These are phyloP conservation scores for Syngnathus typhle DNA, from an alignment of 2,113 vertebrate species.

Conservation along the genomic window DNA sequence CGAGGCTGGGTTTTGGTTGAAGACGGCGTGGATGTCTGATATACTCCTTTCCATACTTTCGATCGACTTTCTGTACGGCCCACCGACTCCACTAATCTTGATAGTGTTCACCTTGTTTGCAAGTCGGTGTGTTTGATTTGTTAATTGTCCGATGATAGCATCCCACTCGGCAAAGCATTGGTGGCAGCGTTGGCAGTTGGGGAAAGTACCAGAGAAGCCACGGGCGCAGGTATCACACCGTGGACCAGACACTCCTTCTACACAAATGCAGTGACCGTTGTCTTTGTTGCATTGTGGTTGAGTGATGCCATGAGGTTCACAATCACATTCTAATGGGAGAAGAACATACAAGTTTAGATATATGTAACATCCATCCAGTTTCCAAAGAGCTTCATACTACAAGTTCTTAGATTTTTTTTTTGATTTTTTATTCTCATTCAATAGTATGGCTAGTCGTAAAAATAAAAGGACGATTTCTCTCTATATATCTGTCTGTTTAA, in stretches of 20 bases:
- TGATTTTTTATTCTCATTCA: not conserved
- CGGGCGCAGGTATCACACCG: conserved; percentile 85
- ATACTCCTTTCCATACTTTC: conserved; percentile 78
- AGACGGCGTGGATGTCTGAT: conserved; percentile 72
- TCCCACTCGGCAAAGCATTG: conserved; percentile 94
- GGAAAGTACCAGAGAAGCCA: conserved; percentile 85
- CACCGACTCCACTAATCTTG: conserved; percentile 81
- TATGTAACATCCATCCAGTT: not conserved
- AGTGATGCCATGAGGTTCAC: conserved; percentile 79
- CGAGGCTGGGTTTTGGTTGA: conserved; percentile 81
- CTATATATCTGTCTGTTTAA: not conserved
- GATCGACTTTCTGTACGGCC: conserved; percentile 81
- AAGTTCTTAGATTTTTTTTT: no score
- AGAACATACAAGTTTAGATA: not conserved
- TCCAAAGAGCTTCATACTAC: not conserved
- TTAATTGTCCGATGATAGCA: conserved; percentile 74
- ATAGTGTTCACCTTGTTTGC: conserved; percentile 82
- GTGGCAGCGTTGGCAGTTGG: conserved; percentile 84
- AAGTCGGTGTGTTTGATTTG: conserved; percentile 84
- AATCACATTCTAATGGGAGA: conserved; percentile 80
- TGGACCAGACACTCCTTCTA: conserved; percentile 78
- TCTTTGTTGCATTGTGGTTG: conserved; percentile 81
- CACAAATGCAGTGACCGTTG: conserved; percentile 81
- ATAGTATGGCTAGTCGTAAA: not conserved
- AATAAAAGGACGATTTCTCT: not conserved